Conservation (phyloP, 2,888 invertebrate species). For the Rutpela maculata region DNA sequence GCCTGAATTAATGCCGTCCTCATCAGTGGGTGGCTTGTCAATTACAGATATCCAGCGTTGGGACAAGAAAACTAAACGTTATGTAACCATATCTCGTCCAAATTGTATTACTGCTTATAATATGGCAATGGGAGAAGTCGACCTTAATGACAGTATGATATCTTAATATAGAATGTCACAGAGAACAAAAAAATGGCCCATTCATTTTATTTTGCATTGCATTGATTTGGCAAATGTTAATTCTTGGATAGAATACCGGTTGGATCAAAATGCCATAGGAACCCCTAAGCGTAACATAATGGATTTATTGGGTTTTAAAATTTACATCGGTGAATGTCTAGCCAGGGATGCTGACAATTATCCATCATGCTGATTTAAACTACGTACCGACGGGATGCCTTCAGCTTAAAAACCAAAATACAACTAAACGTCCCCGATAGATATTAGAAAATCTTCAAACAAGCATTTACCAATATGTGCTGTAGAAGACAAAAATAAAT, state of each 20-base stretch:
- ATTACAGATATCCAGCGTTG: not conserved
- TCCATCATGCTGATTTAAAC: not conserved
- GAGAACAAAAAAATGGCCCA: conserved; percentile 28
- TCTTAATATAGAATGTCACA: conserved; percentile 22
- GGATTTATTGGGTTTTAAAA: conserved; percentile 21
- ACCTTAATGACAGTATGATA: conserved; percentile 14
- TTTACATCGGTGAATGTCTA: conserved; percentile 19
- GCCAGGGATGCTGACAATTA: conserved; percentile 11
- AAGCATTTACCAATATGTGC: conserved; percentile 16
- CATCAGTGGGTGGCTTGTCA: not conserved
- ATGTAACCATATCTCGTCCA: not conserved
- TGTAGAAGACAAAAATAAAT: conserved; percentile 17
- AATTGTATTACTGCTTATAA: conserved; percentile 10
- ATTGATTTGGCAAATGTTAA: conserved; percentile 26
- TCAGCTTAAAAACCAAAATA: not conserved
- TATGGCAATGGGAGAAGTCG: conserved; percentile 11
- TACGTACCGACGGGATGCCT: not conserved
- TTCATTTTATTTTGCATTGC: conserved; percentile 14
- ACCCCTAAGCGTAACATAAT: conserved; percentile 8
- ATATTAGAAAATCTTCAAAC: conserved; percentile 2
- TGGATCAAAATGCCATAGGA: conserved; percentile 19
- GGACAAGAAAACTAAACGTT: conserved; percentile 13
- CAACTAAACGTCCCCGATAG: not conserved
- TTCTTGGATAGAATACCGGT: conserved; percentile 25
- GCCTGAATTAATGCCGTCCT: not conserved